Evolutionary conservation across 2,888 invertebrate genomes (phyloP).

Genomic region (Oscheius sp.): DNA sequence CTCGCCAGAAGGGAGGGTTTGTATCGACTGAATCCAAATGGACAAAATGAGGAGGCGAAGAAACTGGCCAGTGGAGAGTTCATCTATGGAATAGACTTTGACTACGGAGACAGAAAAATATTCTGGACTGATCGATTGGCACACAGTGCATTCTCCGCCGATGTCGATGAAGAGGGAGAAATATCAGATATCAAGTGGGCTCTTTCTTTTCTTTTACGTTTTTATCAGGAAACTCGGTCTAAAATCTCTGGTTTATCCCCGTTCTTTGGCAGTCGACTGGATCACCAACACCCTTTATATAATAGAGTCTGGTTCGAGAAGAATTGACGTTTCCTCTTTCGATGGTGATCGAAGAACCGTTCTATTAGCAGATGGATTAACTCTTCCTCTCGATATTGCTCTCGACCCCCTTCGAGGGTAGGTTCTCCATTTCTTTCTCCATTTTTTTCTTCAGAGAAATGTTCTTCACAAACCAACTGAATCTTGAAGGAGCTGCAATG

Average conservation of each 20-base stretch:
- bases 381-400: conserved; percentile 88
- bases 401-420: conserved; percentile 88
- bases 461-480: conserved; percentile 76
- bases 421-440: conserved; percentile 43
- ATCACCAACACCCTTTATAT: conserved; percentile 90
- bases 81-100: conserved; percentile 85
- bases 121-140: conserved; percentile 79
- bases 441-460: conserved; percentile 71
- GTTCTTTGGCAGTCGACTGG: conserved; percentile 88
- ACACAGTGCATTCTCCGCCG: conserved; percentile 66
- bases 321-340: conserved; percentile 91
- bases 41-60: conserved; percentile 54
- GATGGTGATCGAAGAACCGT: conserved; percentile 87
- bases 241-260: conserved; percentile 68
- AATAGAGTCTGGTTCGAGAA: conserved; percentile 75
- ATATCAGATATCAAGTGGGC: conserved; percentile 62
- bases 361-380: conserved; percentile 87
- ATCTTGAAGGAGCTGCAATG: conserved; percentile 87
- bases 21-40: conserved; percentile 55
- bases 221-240: conserved; percentile 61
- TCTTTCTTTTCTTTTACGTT: neutral
- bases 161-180: conserved; percentile 64
- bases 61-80: conserved; percentile 69
- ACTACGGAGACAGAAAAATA: conserved; percentile 83
- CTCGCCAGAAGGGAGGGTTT: conserved; percentile 68